Conservation (phyloP, 2,888 invertebrate species). For the Coremacera marginata region DNA sequence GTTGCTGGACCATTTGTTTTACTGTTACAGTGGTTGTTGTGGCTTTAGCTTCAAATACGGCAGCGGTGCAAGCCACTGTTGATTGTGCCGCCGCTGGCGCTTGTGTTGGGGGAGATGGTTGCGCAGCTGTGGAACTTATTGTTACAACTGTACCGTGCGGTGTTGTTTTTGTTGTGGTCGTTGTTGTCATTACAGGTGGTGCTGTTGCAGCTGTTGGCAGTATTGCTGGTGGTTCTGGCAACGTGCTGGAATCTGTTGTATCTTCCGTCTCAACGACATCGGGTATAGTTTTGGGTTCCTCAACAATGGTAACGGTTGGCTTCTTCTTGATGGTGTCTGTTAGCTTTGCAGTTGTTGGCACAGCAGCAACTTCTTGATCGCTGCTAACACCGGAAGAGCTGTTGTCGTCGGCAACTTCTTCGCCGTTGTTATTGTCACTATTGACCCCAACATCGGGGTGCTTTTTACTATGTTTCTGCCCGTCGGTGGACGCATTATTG, state of each 20-base stretch:
- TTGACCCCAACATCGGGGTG: slow-evolving; percentile 27
- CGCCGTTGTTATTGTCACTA: slow-evolving; percentile 1
- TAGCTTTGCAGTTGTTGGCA: slow-evolving; percentile 69
- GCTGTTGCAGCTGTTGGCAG: slow-evolving; percentile 44
- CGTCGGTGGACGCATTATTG: slow-evolving; percentile 43
- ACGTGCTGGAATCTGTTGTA: slow-evolving; percentile 57
- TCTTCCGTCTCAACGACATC: slow-evolving; percentile 48
- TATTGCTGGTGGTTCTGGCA: slow-evolving; percentile 42
- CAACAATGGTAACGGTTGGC: slow-evolving; percentile 63
- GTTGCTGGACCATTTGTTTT: slow-evolving; percentile 64
- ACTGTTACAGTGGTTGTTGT: slow-evolving; percentile 59
- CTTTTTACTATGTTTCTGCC: slow-evolving; percentile 32
- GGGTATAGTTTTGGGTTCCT: slow-evolving; percentile 60
- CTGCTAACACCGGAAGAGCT: slow-evolving; percentile 90
- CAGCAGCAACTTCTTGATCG: slow-evolving; percentile 77
- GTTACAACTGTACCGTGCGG: slow-evolving; percentile 35
- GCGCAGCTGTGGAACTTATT: slow-evolving; percentile 46
- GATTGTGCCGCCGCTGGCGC: slow-evolving; percentile 15
- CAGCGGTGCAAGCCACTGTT: slow-evolving; percentile 55
- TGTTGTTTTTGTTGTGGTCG: slow-evolving; percentile 45
- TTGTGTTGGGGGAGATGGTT: slow-evolving; percentile 40
- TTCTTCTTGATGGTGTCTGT: slow-evolving; percentile 68
- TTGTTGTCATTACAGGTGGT: slow-evolving; percentile 40
- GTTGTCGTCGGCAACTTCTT: slow-evolving; percentile 84
- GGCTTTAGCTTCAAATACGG: slow-evolving; percentile 55